Evolutionary conservation across 2,113 vertebrate genomes (phyloP), one percentile per base, ranked within the genome.

Genomic region (Ptychochromis oligacanthus): DNA sequence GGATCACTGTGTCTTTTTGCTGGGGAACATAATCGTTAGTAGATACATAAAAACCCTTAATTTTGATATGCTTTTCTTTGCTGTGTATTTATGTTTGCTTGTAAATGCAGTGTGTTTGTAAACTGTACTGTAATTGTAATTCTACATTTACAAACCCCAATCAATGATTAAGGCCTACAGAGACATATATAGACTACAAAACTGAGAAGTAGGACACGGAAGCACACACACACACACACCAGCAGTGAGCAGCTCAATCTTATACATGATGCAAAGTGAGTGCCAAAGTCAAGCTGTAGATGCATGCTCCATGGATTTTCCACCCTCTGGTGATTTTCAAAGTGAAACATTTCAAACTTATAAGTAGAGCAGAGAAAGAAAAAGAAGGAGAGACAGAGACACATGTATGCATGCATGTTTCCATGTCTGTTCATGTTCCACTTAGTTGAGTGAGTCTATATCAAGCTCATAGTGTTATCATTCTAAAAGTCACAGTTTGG

Each of bases 221-320:
- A 34, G 31, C 10, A 9, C 84, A 79, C 58, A 67, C 24, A 56
- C 5, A 72, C 3, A 52, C 24, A 82, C 43, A 77, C 38, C 11
- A 10, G 12, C 40, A 36, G 43, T 54, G 24, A 72, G 43, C 65
- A 54, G 52, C 46, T 54, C 52, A 34, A 46, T 31, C 26, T 72
- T 72, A 54, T 72, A 14, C 67, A 82, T 88, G 88, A 90, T 91
- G 91, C 80, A 91, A 85, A 89, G 34, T 62, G 84, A 91, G 84
- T 62, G 77, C 85, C 62, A 82, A 84, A 88, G 76, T 77, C 80
- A 56, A 64, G 81, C 81, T 80, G 64, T 49, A 80, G 67, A 90
- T 80, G 56, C 82, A 78, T 59, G 75, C 80, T 88, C 43, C 62
- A 55, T 87, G 80, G 77, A 90, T 91, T 72, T 89, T 87, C 36